Percentiles rank a stretch among this genome's conserved stretches.
These are phyloP conservation scores for Hirtodrosophila trivittata DNA, from an alignment of 2,888 invertebrate species.

Conservation along the genomic window DNA sequence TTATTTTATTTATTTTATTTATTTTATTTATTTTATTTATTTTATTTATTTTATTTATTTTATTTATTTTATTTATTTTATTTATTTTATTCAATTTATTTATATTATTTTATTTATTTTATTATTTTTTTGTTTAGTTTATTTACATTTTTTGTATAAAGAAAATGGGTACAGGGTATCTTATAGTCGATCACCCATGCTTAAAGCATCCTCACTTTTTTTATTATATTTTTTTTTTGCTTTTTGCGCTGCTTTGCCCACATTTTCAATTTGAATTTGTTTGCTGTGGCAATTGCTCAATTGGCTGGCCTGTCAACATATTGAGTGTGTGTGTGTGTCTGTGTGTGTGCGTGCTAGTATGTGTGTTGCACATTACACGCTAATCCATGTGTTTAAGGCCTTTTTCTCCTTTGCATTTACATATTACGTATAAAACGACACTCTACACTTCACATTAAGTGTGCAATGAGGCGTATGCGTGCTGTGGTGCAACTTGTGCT, in stretches of 20 bases:
- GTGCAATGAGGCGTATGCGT: conserved; percentile 66
- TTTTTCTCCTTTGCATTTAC: conserved; percentile 50
- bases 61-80: conserved; percentile 3
- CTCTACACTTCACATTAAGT: conserved; percentile 46
- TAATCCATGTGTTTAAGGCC: conserved; percentile 72
- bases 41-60: no score
- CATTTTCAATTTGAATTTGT: conserved; percentile 80
- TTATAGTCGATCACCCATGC: background rate
- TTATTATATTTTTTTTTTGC: conserved; percentile 16
- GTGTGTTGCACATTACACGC: conserved; percentile 66
- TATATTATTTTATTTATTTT: conserved; percentile 3
- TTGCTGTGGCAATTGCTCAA: conserved; percentile 80
- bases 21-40: conserved; percentile 4
- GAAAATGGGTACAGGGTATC: no score
- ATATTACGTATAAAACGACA: conserved; percentile 40
- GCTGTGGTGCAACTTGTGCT: conserved; percentile 36
- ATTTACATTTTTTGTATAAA: background rate
- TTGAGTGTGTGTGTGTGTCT: conserved; percentile 18
- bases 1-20: background rate
- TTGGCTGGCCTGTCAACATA: conserved; percentile 63
- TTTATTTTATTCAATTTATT: conserved; percentile 7
- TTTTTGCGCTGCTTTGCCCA: conserved; percentile 69
- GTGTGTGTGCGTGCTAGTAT: conserved; percentile 17
- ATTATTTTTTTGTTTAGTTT: conserved; percentile 10
- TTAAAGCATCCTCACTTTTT: background rate